A percentile compares a stretch with the other conserved stretches of the same genome.
Conservation (phyloP, 2,113 vertebrate species). For the Sinosuthora webbiana region DNA sequence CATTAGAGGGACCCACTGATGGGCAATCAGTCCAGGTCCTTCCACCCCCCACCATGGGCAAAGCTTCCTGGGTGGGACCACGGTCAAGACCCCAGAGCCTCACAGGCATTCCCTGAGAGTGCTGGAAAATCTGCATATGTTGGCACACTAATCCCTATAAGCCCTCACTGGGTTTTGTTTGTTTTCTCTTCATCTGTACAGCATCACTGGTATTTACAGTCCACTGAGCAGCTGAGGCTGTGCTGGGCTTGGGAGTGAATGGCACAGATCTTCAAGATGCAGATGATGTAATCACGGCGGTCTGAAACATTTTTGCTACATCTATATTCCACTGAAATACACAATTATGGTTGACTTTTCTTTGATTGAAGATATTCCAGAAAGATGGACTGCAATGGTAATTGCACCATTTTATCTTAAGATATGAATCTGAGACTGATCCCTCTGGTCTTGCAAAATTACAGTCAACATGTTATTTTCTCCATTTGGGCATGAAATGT, state of each 20-base stretch:
- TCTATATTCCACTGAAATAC: constrained; percentile 64
- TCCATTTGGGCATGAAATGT: constrained; percentile 55
- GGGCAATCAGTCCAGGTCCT: not conserved
- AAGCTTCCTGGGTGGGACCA: not conserved
- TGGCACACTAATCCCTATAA: not conserved
- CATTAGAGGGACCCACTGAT: not conserved
- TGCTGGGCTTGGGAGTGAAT: not conserved
- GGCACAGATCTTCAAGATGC: not conserved
- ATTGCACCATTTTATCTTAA: constrained; percentile 68
- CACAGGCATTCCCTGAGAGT: not conserved
- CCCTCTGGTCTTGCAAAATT: constrained; percentile 68
- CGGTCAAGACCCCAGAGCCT: not conserved
- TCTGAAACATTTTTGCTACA: constrained; percentile 64
- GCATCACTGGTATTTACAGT: not conserved
- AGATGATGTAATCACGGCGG: constrained; percentile 71
- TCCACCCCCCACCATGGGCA: not conserved
- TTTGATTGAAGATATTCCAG: constrained; percentile 75
- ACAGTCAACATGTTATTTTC: constrained; percentile 70
- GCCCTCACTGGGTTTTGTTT: constrained; percentile 5
- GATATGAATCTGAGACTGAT: constrained; percentile 63
- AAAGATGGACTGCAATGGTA: constrained; percentile 66
- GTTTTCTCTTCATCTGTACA: constrained; percentile 22
- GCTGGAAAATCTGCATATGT: not conserved
- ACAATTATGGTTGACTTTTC: constrained; percentile 72
- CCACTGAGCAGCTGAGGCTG: not conserved